Percentiles rank a stretch among this genome's conserved stretches.
Conservation (phyloP, 1,140 invertebrate genomes). For the Drosophila ironensis region DNA sequence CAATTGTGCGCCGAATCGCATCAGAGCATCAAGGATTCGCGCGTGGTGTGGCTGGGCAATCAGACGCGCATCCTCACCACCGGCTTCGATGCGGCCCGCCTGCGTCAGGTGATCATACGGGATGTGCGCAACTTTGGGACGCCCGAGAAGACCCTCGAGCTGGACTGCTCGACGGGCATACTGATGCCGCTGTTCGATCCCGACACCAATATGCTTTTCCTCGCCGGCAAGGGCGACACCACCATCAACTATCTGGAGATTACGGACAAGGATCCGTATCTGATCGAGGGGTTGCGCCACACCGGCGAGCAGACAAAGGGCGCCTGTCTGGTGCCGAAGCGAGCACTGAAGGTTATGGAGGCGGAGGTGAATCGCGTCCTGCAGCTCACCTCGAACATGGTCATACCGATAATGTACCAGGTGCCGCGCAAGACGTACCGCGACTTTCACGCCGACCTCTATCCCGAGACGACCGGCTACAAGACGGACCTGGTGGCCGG, state of each 20-base stretch:
- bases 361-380: slow-evolving; percentile 95
- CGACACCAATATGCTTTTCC: slow-evolving; percentile 96
- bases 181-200: slow-evolving; percentile 94
- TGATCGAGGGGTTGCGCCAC: slow-evolving; percentile 88
- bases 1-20: slow-evolving; percentile 88
- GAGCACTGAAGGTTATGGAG: slow-evolving; percentile 96
- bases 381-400: slow-evolving; percentile 91
- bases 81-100: slow-evolving; percentile 88
- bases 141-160: slow-evolving; percentile 89
- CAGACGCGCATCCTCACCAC: slow-evolving; percentile 92
- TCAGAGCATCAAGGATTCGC: slow-evolving; percentile 94
- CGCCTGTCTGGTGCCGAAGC: slow-evolving; percentile 94
- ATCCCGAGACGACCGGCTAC: slow-evolving; percentile 92
- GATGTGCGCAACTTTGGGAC: slow-evolving; percentile 91
- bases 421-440: slow-evolving; percentile 97
- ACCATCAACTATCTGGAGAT: slow-evolving; percentile 94
- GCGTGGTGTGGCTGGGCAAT: slow-evolving; percentile 94
- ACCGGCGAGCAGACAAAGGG: slow-evolving; percentile 95
- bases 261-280: slow-evolving; percentile 90
- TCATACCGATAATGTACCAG: slow-evolving; percentile 96
- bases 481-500: slow-evolving; percentile 88
- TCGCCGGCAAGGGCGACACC: slow-evolving; percentile 95
- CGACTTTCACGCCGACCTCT: slow-evolving; percentile 96
- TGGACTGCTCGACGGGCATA: slow-evolving; percentile 95
- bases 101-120: slow-evolving; percentile 93